Percentiles rank a stretch among this genome's conserved stretches.
Evolutionary conservation across 2,888 invertebrate species (phyloP).

Genomic region (Cheilosia vulpina): DNA sequence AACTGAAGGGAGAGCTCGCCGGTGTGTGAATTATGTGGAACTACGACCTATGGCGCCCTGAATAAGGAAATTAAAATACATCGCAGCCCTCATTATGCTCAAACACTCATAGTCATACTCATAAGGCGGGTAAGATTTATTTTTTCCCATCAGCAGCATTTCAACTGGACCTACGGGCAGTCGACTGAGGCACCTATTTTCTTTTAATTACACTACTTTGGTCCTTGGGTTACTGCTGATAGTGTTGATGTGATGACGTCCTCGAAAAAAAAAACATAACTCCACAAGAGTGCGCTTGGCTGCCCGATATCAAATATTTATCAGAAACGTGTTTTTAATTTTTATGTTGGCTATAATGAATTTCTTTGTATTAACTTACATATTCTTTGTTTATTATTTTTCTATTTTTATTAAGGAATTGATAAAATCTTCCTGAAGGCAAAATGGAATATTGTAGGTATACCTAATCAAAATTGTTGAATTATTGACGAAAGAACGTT

Average conservation of each 20-base stretch:
- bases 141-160: constrained; percentile 43
- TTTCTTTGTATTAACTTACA: constrained; percentile 12
- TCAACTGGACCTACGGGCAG: constrained; percentile 43
- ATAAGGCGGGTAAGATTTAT: constrained; percentile 63
- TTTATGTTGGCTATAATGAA: constrained; percentile 40
- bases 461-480: not conserved
- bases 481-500: constrained; percentile 6
- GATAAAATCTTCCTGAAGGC: not conserved
- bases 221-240: constrained; percentile 42
- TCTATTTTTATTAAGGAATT: not conserved
- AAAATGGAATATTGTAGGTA: not conserved
- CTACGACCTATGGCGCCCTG: constrained; percentile 38
- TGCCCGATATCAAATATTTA: constrained; percentile 51
- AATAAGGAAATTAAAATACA: constrained; percentile 67
- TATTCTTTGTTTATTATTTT: not conserved
- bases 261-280: constrained; percentile 11
- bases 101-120: constrained; percentile 49
- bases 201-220: constrained; percentile 64
- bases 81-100: constrained; percentile 55
- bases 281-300: constrained; percentile 28
- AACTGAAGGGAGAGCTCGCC: constrained; percentile 50
- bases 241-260: constrained; percentile 28
- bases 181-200: constrained; percentile 27
- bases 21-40: constrained; percentile 61
- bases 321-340: constrained; percentile 34